Evolutionary conservation across 2,888 invertebrate genomes (phyloP).

Genomic region (Parelbella ahira): DNA sequence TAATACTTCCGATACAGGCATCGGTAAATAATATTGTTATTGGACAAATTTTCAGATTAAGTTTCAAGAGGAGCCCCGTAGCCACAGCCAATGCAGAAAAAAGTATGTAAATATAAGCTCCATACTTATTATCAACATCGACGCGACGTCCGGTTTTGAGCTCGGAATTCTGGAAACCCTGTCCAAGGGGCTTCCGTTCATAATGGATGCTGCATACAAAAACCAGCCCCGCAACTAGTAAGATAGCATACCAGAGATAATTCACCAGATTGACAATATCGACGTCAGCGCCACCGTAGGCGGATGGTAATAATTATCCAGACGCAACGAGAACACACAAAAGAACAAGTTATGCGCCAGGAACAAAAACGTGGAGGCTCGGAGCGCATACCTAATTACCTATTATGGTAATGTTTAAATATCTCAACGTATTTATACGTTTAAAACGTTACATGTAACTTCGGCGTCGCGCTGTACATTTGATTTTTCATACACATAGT

Average conservation of each 20-base stretch:
- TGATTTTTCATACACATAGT: no score
- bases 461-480: no score
- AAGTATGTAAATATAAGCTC: no score
- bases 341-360: slow-evolving; percentile 18
- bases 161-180: slow-evolving; percentile 25
- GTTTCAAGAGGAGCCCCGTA: no score
- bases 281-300: slow-evolving; percentile 24
- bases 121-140: no score
- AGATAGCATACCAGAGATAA: slow-evolving; percentile 40
- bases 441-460: no score
- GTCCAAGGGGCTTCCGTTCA: slow-evolving; percentile 49
- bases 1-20: no score
- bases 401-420: slow-evolving; percentile 18
- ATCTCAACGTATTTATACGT: no score
- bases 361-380: slow-evolving; percentile 21
- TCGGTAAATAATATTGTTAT: no score
- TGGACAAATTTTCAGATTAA: no score
- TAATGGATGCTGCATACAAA: slow-evolving; percentile 23
- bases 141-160: slow-evolving; percentile 1
- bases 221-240: slow-evolving; percentile 48
- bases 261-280: slow-evolving; percentile 30
- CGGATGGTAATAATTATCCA: slow-evolving; percentile 42
- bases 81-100: no score
- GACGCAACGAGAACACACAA: slow-evolving; percentile 10
- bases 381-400: slow-evolving; percentile 21